Conservation (phyloP, 2,888 invertebrate genomes). For the Melanchra persicariae region DNA sequence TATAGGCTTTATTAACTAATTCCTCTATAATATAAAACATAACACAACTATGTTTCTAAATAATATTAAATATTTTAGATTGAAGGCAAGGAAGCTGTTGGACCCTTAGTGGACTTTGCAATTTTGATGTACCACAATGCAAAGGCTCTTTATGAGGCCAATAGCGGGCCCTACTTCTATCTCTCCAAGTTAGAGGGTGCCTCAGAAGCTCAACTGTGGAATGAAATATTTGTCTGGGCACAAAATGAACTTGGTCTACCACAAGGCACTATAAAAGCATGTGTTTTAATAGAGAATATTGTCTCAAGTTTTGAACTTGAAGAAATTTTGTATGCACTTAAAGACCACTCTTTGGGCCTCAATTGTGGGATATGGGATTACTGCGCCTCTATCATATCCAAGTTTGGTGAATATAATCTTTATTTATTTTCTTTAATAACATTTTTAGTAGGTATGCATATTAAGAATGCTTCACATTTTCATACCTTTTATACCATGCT, state of each 20-base stretch:
- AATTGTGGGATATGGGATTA: constrained; percentile 95
- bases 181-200: constrained; percentile 93
- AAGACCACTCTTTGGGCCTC: constrained; percentile 92
- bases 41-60: constrained; percentile 9
- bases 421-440: constrained; percentile 28
- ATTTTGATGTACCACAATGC: constrained; percentile 93
- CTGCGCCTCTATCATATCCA: constrained; percentile 92
- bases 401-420: constrained; percentile 88
- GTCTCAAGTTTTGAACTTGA: constrained; percentile 93
- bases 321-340: constrained; percentile 92
- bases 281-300: constrained; percentile 93
- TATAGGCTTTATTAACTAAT: no score
- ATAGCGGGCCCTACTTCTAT: constrained; percentile 93
- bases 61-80: constrained; percentile 79
- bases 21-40: neutral
- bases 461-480: no score
- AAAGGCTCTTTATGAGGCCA: constrained; percentile 86
- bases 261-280: constrained; percentile 92
- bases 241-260: constrained; percentile 90
- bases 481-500: no score
- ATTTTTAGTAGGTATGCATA: no score
- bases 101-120: constrained; percentile 93
- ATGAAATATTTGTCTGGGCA: constrained; percentile 92
- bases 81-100: constrained; percentile 91
- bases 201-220: constrained; percentile 92